Percentiles rank a stretch among this genome's conserved stretches.
Evolutionary conservation across 2,113 vertebrate species (phyloP).

Genomic region (Naja naja): DNA sequence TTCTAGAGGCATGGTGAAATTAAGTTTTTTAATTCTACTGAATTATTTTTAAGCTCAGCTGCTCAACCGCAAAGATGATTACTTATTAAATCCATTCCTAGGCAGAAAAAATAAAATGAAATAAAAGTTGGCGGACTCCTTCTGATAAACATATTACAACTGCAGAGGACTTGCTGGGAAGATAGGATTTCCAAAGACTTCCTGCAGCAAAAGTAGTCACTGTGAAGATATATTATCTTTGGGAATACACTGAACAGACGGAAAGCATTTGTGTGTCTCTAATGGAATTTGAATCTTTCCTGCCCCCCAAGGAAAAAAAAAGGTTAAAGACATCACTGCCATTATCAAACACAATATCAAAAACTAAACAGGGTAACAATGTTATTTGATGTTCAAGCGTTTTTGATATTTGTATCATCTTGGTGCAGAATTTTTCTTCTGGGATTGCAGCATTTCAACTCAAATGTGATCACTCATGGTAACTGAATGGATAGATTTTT

Average conservation of each 20-base stretch:
- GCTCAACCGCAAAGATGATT: background rate
- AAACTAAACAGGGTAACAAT: background rate
- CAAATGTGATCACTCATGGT: background rate
- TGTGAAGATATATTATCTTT: background rate
- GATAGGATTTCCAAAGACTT: background rate
- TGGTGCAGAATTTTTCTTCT: background rate
- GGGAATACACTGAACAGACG: background rate
- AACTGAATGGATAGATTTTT: background rate
- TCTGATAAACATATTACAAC: background rate
- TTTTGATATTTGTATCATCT: background rate
- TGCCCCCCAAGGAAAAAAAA: background rate
- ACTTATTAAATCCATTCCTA: background rate
- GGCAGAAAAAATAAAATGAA: background rate
- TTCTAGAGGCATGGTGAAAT: background rate
- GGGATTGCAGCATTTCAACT: background rate
- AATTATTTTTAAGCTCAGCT: background rate
- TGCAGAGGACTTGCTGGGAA: background rate
- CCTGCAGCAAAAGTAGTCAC: background rate
- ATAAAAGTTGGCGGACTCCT: background rate
- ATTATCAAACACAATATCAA: background rate
- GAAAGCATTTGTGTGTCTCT: background rate
- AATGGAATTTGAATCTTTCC: background rate
- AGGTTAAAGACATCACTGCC: background rate
- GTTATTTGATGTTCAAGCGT: background rate
- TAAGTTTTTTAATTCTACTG: background rate